These are phyloP conservation scores for Neodiprion fabricii DNA, from an alignment of 1,140 invertebrate genomes.

Conservation along the genomic window DNA sequence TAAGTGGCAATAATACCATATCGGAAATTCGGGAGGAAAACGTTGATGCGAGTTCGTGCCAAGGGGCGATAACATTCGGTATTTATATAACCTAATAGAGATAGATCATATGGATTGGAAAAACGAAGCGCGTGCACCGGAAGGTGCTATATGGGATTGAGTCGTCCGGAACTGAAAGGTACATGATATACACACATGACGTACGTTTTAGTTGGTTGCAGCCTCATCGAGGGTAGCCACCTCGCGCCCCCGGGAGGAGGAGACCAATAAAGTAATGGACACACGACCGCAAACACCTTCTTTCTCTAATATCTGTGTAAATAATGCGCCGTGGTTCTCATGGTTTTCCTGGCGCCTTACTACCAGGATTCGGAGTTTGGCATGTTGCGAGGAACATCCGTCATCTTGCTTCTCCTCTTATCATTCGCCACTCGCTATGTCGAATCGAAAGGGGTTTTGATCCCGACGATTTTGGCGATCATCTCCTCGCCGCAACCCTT, in stretches of 20 bases:
- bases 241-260: conserved; percentile 21
- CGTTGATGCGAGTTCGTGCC: not conserved
- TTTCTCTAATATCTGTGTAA: conserved; percentile 12
- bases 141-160: not conserved
- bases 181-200: too few relatives aligned
- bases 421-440: conserved; percentile 15
- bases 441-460: too few relatives aligned
- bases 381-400: not conserved
- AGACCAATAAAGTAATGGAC: conserved; percentile 38
- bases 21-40: too few relatives aligned
- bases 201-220: not conserved
- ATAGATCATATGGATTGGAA: not conserved
- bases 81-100: not conserved
- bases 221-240: not conserved
- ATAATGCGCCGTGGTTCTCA: conserved; percentile 9
- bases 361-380: too few relatives aligned
- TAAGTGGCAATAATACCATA: not conserved
- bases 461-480: too few relatives aligned
- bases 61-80: not conserved
- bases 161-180: not conserved
- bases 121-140: not conserved
- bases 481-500: not conserved
- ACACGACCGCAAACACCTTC: not conserved
- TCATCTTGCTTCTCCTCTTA: conserved; percentile 13
- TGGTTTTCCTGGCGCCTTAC: too few relatives aligned